These are phyloP conservation scores for Scaptomyza parva DNA, from an alignment of 2,888 invertebrate species.

Conservation along the genomic window DNA sequence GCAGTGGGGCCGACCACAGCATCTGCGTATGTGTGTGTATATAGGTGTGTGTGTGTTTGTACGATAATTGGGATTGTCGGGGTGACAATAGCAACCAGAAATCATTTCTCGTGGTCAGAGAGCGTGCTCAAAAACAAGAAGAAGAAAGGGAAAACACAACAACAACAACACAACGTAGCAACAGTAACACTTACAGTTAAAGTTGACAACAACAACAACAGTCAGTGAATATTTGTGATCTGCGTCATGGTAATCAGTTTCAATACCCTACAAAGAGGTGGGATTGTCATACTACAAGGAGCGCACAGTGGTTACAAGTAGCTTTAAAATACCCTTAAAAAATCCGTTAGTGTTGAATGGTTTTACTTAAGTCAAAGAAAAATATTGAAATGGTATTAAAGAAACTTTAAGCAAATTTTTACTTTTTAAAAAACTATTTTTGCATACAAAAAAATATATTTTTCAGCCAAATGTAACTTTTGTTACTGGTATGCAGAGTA, in stretches of 20 bases:
- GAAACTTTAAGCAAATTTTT: neutral
- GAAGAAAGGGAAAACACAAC: neutral
- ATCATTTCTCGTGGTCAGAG: constrained; percentile 56
- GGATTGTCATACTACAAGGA: neutral
- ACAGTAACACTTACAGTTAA: constrained; percentile 42
- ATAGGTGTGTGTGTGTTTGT: constrained; percentile 22
- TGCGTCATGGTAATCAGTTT: constrained; percentile 77
- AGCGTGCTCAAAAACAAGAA: constrained; percentile 13
- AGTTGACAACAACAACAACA: constrained; percentile 23
- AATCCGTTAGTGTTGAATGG: too few relatives aligned
- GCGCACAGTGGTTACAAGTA: neutral
- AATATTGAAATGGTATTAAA: too few relatives aligned
- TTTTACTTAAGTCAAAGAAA: too few relatives aligned
- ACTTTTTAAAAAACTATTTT: neutral
- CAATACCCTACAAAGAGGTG: constrained; percentile 29
- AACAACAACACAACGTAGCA: constrained; percentile 8
- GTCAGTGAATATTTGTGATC: constrained; percentile 63
- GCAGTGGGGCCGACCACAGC: constrained; percentile 51
- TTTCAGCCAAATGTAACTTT: too few relatives aligned
- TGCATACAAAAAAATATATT: too few relatives aligned
- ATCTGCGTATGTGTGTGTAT: constrained; percentile 34
- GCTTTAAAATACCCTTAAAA: too few relatives aligned
- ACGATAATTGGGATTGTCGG: constrained; percentile 69
- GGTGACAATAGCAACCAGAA: constrained; percentile 67
- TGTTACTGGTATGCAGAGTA: too few relatives aligned